Conservation (phyloP, 2,888 invertebrate species). For the Octodonta nipae region DNA sequence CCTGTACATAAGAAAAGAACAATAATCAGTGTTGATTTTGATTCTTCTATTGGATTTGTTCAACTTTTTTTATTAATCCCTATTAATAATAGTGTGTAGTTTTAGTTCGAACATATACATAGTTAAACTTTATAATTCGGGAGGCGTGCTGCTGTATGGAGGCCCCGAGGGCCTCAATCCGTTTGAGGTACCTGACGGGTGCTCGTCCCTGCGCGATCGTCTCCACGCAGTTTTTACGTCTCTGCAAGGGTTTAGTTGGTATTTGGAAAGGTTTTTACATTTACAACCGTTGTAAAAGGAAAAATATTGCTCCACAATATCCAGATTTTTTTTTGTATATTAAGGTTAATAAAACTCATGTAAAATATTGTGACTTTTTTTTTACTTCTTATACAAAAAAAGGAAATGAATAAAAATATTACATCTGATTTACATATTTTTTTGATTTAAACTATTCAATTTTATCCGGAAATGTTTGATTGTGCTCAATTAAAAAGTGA, state of each 20-base stretch:
- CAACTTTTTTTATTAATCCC: constrained; percentile 13
- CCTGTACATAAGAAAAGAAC: too few relatives aligned
- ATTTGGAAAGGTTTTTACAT: constrained; percentile 72
- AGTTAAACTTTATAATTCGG: constrained; percentile 15
- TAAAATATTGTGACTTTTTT: constrained; percentile 20
- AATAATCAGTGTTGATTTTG: constrained; percentile 33
- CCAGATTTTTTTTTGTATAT: constrained; percentile 20
- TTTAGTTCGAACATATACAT: constrained; percentile 17
- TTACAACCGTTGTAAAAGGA: constrained; percentile 61
- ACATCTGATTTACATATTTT: too few relatives aligned
- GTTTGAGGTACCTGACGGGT: constrained; percentile 12
- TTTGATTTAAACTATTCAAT: too few relatives aligned
- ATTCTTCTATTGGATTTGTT: constrained; percentile 13
- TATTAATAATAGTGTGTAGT: constrained; percentile 22
- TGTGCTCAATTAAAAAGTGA: too few relatives aligned
- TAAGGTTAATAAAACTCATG: constrained; percentile 29
- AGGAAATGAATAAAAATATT: too few relatives aligned
- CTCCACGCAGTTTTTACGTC: constrained; percentile 46
- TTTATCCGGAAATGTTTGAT: too few relatives aligned
- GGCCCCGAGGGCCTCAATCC: constrained; percentile 14
- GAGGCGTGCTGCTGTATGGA: constrained; percentile 24
- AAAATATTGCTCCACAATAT: constrained; percentile 12
- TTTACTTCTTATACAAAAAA: too few relatives aligned
- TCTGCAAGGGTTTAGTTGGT: constrained; percentile 62
- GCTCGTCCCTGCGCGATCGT: constrained; percentile 14